A percentile compares a stretch with the other conserved stretches of the same genome.
Conservation (phyloP, 2,113 vertebrate genomes). For the Microcebus ravelobensis region DNA sequence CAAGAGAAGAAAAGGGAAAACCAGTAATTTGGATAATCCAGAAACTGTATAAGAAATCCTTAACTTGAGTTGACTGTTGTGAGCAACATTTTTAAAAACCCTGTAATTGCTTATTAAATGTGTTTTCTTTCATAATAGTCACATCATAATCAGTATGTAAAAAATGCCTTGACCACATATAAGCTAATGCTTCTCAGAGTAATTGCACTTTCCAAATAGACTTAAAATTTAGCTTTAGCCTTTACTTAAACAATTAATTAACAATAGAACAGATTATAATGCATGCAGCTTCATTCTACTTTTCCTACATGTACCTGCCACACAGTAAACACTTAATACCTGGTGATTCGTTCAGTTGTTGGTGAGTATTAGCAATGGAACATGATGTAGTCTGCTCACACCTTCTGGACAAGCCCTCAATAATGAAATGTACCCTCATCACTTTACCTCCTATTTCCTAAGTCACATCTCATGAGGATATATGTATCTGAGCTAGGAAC, state of each 20-base stretch:
- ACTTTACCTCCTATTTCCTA: slow-evolving; percentile 14
- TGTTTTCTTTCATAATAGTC: slow-evolving; percentile 47
- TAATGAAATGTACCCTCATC: slow-evolving; percentile 12
- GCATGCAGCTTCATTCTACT: slow-evolving; percentile 37
- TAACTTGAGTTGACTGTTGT: slow-evolving; percentile 23
- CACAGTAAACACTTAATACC: slow-evolving; percentile 34
- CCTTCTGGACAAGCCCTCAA: background rate
- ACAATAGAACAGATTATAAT: slow-evolving; percentile 34
- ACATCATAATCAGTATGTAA: slow-evolving; percentile 50
- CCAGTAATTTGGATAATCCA: slow-evolving; percentile 27
- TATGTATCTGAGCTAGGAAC: background rate
- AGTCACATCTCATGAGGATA: background rate
- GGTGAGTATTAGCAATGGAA: slow-evolving; percentile 31
- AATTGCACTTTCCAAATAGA: slow-evolving; percentile 40
- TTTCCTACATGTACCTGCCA: slow-evolving; percentile 7
- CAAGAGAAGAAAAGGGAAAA: background rate
- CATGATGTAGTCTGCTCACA: slow-evolving; percentile 12
- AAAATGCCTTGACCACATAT: slow-evolving; percentile 58
- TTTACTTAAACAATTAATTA: slow-evolving; percentile 64
- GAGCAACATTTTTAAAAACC: slow-evolving; percentile 24
- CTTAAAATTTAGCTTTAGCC: slow-evolving; percentile 50
- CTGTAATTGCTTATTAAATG: slow-evolving; percentile 39
- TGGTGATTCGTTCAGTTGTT: slow-evolving; percentile 57
- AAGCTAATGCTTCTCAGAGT: slow-evolving; percentile 9
- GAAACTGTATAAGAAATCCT: slow-evolving; percentile 29